Evolutionary conservation across 2,888 invertebrate genomes (phyloP).

Genomic region (Cacoxenus indagator): DNA sequence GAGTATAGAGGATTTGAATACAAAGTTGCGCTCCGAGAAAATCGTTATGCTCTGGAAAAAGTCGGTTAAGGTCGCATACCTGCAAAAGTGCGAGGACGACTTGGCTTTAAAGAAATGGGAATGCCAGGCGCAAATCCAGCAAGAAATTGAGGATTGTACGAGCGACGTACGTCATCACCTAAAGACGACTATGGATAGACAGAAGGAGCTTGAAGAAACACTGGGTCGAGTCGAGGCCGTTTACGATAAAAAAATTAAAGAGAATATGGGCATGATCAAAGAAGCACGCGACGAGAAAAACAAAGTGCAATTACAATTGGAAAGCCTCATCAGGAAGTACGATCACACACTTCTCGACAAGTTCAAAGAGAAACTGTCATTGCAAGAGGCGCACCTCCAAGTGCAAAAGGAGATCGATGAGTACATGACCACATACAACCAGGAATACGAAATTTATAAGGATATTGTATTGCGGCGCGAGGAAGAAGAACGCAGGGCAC

Average conservation of each 20-base stretch:
- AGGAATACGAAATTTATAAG: neutral
- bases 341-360: neutral
- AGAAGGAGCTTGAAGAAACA: neutral
- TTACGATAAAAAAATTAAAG: neutral
- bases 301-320: neutral
- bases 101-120: neutral
- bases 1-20: neutral
- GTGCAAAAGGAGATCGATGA: neutral
- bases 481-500: neutral
- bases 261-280: neutral
- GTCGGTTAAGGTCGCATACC: neutral
- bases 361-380: neutral
- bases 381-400: neutral
- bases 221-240: neutral
- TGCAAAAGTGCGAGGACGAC: neutral
- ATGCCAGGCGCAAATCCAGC: too few relatives aligned
- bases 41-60: neutral
- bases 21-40: neutral
- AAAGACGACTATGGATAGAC: neutral
- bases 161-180: neutral
- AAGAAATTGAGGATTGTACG: too few relatives aligned
- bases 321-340: neutral
- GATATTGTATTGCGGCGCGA: neutral
- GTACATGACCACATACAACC: neutral
- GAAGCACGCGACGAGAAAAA: neutral